Evolutionary conservation across 2,888 invertebrate species (phyloP).

Genomic region (Diplolepis rosae): DNA sequence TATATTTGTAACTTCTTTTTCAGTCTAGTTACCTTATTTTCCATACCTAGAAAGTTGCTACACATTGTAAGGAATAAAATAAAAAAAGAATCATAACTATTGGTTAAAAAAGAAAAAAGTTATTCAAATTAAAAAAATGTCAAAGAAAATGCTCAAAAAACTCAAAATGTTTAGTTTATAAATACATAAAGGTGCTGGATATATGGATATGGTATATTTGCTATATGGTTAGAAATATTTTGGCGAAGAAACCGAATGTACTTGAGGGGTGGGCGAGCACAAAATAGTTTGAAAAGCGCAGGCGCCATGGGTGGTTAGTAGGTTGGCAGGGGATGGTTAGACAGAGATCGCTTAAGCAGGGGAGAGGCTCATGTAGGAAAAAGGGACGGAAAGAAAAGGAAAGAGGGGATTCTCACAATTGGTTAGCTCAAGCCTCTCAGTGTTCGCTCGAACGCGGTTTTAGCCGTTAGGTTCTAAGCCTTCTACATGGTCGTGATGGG

Average conservation of each 20-base stretch:
- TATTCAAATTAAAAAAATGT: too few species aligned
- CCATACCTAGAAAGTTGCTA: too few species aligned
- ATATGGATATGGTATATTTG: too few species aligned
- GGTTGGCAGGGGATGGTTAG: conserved; percentile 48
- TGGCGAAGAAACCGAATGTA: conserved; percentile 37
- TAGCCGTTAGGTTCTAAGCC: conserved; percentile 60
- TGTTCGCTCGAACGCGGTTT: conserved; percentile 69
- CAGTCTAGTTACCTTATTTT: too few species aligned
- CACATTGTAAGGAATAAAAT: too few species aligned
- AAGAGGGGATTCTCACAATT: conserved; percentile 56
- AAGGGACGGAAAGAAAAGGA: conserved; percentile 51
- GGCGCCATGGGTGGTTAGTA: conserved; percentile 44
- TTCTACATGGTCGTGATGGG: conserved; percentile 63
- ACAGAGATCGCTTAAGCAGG: conserved; percentile 35
- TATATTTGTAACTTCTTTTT: too few species aligned
- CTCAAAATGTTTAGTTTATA: too few species aligned
- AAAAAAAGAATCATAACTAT: too few species aligned
- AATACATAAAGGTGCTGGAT: too few species aligned
- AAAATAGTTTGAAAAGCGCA: conserved; percentile 38
- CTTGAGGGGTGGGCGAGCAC: conserved; percentile 34
- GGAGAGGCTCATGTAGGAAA: conserved; percentile 49
- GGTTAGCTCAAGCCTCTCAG: conserved; percentile 62
- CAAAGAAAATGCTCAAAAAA: too few species aligned
- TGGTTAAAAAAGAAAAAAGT: too few species aligned
- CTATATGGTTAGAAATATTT: background rate